These are phyloP conservation scores for Drymodes brunneopygia DNA, from an alignment of 2,113 vertebrate genomes.

Conservation along the genomic window DNA sequence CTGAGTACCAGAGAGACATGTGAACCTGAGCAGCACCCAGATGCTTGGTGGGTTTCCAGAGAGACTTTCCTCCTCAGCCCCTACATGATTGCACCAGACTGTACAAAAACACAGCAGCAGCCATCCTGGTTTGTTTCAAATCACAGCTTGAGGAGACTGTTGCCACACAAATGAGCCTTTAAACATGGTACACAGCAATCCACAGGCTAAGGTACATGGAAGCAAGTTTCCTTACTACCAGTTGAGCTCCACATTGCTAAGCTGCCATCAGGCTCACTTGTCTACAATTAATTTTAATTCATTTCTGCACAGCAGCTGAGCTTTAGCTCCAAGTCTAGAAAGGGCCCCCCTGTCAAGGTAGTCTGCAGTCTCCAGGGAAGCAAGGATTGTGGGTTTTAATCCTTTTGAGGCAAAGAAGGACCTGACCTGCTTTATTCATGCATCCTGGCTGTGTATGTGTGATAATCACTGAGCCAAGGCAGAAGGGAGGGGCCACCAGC, in stretches of 20 bases:
- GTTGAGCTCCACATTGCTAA: background rate
- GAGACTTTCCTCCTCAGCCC: background rate
- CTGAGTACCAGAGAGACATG: background rate
- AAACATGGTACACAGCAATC: background rate
- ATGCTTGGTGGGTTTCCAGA: background rate
- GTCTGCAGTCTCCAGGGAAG: background rate
- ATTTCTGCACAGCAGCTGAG: background rate
- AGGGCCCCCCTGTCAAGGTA: background rate
- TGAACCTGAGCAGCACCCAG: background rate
- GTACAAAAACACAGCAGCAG: background rate
- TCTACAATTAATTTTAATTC: constrained; percentile 12
- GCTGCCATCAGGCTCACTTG: background rate
- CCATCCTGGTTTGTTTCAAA: background rate
- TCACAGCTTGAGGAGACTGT: background rate
- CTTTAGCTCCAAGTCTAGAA: background rate
- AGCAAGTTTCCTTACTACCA: background rate
- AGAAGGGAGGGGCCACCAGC: background rate
- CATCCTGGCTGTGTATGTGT: background rate
- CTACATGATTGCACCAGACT: background rate
- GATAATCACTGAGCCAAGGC: background rate
- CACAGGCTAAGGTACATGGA: background rate
- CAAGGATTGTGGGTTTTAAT: background rate
- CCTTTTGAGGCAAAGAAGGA: background rate
- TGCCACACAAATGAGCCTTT: background rate
- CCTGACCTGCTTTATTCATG: background rate